Percentiles rank a stretch among this genome's conserved stretches.
Conservation (phyloP, 2,888 invertebrate genomes). For the Caenorhabditis zanzibari region DNA sequence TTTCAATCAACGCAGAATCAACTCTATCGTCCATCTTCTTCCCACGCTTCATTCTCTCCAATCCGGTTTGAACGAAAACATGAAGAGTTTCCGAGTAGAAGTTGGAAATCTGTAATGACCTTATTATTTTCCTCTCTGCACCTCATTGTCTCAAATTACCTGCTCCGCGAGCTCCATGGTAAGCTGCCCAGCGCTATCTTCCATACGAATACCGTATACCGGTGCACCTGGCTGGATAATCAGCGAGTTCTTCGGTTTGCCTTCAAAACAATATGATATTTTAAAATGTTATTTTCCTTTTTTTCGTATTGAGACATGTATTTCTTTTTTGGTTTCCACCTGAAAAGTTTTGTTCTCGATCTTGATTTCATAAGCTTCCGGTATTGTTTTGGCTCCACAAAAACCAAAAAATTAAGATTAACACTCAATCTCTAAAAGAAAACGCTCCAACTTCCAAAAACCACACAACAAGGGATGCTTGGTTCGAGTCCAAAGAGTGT, state of each 20-base stretch:
- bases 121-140: background rate
- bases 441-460: constrained; percentile 2
- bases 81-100: constrained; percentile 60
- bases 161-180: constrained; percentile 67
- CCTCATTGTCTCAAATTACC: constrained; percentile 3
- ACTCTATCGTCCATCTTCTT: constrained; percentile 88
- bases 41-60: constrained; percentile 85
- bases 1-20: constrained; percentile 88
- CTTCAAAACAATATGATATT: constrained; percentile 47
- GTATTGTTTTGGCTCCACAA: constrained; percentile 4
- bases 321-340: background rate
- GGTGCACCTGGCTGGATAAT: constrained; percentile 89
- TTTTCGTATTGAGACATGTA: background rate
- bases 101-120: constrained; percentile 61
- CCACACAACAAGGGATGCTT: constrained; percentile 20
- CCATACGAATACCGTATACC: constrained; percentile 87
- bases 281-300: background rate
- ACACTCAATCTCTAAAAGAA: constrained; percentile 8
- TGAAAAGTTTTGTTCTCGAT: background rate
- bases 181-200: constrained; percentile 86
- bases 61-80: constrained; percentile 65
- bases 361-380: background rate
- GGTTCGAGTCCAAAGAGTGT: constrained; percentile 1
- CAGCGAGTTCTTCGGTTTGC: constrained; percentile 82
- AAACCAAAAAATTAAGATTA: constrained; percentile 6